phyloP scores from a whole-genome alignment of 2,888 invertebrate genomes.

The Parthenolecanium corni region DNA sequence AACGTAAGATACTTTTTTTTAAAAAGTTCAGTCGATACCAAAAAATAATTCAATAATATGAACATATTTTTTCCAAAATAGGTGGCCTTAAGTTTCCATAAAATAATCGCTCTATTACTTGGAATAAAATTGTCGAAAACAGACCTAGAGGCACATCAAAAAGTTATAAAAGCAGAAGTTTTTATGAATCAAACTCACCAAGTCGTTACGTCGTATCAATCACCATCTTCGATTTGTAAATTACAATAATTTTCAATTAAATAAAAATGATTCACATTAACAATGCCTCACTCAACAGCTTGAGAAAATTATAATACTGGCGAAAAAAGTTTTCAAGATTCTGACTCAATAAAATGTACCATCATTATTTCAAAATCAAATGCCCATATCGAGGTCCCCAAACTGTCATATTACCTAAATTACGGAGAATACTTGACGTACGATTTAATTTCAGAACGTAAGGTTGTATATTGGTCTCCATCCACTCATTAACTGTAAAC shows the following conservation, averaged over 20 bases:
- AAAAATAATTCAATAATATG: neutral
- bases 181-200: conserved; percentile 14
- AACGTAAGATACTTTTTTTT: conserved; percentile 42
- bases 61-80: conserved; percentile 36
- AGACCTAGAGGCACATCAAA: conserved; percentile 54
- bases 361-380: too few relatives aligned
- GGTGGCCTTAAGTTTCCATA: conserved; percentile 55
- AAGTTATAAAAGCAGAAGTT: conserved; percentile 49
- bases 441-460: neutral
- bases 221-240: conserved; percentile 23
- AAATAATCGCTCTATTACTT: conserved; percentile 56
- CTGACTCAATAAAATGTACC: too few relatives aligned
- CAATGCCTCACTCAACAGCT: too few relatives aligned
- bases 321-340: too few relatives aligned
- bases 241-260: conserved; percentile 6
- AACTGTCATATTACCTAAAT: conserved; percentile 10
- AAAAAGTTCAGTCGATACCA: neutral
- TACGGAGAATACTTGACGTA: conserved; percentile 1
- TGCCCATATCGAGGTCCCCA: neutral
- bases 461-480: conserved; percentile 5
- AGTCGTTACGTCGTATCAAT: conserved; percentile 5
- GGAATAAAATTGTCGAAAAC: conserved; percentile 52
- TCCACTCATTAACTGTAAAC: conserved; percentile 10
- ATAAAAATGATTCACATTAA: neutral
- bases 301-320: too few relatives aligned